Evolutionary conservation across 2,113 vertebrate species (phyloP).

Genomic region (Myxocyprinus asiaticus): DNA sequence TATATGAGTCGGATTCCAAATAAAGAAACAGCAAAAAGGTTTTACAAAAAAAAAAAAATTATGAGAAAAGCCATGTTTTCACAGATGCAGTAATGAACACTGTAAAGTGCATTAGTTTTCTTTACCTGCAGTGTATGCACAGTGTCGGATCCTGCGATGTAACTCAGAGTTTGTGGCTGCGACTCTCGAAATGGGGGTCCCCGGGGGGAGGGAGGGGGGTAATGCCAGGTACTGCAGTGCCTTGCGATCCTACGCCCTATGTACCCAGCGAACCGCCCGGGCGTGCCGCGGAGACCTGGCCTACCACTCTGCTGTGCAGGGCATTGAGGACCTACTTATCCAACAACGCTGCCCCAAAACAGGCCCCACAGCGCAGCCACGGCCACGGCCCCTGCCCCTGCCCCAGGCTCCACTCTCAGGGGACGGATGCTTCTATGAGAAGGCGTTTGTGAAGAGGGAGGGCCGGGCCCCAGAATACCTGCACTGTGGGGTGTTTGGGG

Average conservation of each 20-base stretch:
- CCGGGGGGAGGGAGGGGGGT: conserved; percentile 65
- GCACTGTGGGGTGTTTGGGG: conserved; percentile 89
- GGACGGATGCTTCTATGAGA: conserved; percentile 82
- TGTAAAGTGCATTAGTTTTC: background rate
- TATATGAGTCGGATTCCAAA: too few species aligned
- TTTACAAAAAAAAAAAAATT: too few species aligned
- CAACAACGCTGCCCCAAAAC: conserved; percentile 87
- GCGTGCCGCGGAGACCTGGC: conserved; percentile 90
- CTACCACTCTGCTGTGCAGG: conserved; percentile 91
- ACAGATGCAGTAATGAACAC: too few species aligned
- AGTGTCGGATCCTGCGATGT: conserved; percentile 89
- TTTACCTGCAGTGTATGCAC: conserved; percentile 68
- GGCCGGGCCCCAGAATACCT: conserved; percentile 75
- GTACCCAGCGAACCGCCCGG: conserved; percentile 83
- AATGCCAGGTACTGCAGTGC: conserved; percentile 75
- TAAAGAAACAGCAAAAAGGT: too few species aligned
- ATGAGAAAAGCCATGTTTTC: too few species aligned
- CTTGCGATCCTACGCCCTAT: conserved; percentile 85
- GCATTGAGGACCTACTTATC: conserved; percentile 93
- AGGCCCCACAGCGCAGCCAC: conserved; percentile 79
- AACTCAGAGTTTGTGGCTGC: conserved; percentile 90
- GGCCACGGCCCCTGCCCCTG: conserved; percentile 67
- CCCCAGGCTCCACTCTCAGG: conserved; percentile 63
- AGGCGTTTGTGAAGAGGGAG: conserved; percentile 33
- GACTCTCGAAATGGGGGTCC: conserved; percentile 73